phyloP scores from a whole-genome alignment of 2,797 vertebrate genomes.

The Sternarchorhynchus goeldii region DNA sequence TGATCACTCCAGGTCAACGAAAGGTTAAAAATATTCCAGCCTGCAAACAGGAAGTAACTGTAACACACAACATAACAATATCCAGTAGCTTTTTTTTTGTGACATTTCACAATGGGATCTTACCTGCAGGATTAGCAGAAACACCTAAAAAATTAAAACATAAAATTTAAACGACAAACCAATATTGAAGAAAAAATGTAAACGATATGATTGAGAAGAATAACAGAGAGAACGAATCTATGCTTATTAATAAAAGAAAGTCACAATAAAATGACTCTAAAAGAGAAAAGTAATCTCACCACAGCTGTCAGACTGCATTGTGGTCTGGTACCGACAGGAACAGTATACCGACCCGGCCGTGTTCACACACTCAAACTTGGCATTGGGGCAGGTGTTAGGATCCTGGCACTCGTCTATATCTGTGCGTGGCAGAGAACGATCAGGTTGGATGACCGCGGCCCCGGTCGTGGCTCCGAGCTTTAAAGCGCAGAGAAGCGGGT shows the following conservation, averaged over 20 bases:
- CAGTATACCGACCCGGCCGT: constrained; percentile 72
- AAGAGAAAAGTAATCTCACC: constrained; percentile 64
- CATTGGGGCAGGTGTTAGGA: constrained; percentile 72
- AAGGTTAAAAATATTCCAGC: constrained; percentile 78
- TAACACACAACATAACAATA: not conserved
- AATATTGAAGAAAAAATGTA: not conserved
- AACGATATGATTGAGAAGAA: not conserved
- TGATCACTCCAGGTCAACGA: constrained; percentile 69
- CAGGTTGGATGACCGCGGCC: not conserved
- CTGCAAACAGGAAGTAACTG: constrained; percentile 61
- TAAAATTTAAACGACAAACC: constrained; percentile 29
- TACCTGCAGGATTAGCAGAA: constrained; percentile 81
- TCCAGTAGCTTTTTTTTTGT: not conserved
- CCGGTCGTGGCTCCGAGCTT: not conserved
- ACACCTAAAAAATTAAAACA: constrained; percentile 70
- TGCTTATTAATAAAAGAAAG: not conserved
- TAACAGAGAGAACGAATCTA: not conserved
- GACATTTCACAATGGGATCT: constrained; percentile 24
- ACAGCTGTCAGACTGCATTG: constrained; percentile 66
- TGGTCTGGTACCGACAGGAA: constrained; percentile 74
- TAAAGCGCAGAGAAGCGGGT: no score
- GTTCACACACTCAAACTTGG: constrained; percentile 82
- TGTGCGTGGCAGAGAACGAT: constrained; percentile 47
- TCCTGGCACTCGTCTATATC: constrained; percentile 80
- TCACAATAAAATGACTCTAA: not conserved